These are phyloP conservation scores for Callosobruchus maculatus DNA, from an alignment of 2,888 invertebrate species.

Conservation along the genomic window DNA sequence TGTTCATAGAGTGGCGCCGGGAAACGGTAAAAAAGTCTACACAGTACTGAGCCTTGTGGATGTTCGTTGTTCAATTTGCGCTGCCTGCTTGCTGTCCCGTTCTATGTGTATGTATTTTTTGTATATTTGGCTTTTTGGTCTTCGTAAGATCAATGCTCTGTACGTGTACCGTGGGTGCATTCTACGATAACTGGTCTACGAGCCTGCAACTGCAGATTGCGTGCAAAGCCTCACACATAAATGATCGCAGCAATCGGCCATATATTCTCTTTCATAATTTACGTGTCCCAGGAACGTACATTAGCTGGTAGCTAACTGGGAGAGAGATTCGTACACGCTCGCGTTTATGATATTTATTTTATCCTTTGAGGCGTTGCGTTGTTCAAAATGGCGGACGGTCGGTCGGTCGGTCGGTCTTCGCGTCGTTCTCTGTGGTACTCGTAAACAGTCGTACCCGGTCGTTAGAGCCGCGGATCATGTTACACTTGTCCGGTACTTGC, in stretches of 20 bases:
- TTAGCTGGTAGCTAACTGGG: conserved; percentile 44
- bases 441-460: background rate
- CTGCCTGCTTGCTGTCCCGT: too few species aligned
- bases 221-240: conserved; percentile 36
- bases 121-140: too few species aligned
- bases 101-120: too few species aligned
- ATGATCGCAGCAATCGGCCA: conserved; percentile 38
- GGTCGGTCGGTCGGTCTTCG: background rate
- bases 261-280: conserved; percentile 43
- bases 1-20: too few species aligned
- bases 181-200: background rate
- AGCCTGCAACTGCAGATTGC: conserved; percentile 31
- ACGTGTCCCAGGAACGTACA: conserved; percentile 42
- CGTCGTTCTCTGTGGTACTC: background rate
- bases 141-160: too few species aligned
- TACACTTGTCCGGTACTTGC: background rate
- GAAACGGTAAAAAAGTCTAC: too few species aligned
- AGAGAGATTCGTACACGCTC: conserved; percentile 40
- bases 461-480: background rate
- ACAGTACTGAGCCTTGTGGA: too few species aligned
- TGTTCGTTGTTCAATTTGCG: too few species aligned
- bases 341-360: conserved; percentile 36
- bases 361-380: conserved; percentile 33
- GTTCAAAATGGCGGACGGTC: background rate
- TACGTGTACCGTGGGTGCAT: too few species aligned